Evolutionary conservation across 2,797 vertebrate genomes (phyloP).

Genomic region (Chromis chromis): DNA sequence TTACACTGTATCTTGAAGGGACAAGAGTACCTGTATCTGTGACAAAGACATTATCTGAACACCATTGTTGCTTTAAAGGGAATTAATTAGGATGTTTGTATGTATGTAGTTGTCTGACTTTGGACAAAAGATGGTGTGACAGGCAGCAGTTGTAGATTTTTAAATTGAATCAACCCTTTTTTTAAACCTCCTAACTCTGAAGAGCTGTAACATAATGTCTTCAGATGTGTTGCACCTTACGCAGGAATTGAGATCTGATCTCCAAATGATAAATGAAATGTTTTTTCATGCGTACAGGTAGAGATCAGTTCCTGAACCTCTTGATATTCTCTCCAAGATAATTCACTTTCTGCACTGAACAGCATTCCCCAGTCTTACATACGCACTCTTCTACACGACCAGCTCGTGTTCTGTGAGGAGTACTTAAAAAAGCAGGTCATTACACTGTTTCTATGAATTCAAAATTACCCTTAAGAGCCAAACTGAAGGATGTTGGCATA

Average conservation of each 20-base stretch:
- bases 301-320: background rate
- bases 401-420: no score
- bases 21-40: conserved; percentile 1
- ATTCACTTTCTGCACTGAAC: no score
- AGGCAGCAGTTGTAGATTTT: no score
- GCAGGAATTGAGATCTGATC: background rate
- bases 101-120: background rate
- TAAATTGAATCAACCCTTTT: background rate
- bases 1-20: background rate
- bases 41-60: background rate
- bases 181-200: background rate
- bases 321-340: background rate
- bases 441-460: background rate
- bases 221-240: background rate
- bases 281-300: background rate
- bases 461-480: background rate
- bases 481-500: background rate
- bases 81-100: conserved; percentile 4
- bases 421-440: background rate
- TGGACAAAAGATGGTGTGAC: background rate
- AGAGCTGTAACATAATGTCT: background rate
- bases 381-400: no score
- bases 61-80: background rate
- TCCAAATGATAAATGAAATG: background rate
- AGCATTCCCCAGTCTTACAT: background rate